Base-by-base conservation (phyloP, 2,888 invertebrate species). In the Papilio elwesi region DNA sequence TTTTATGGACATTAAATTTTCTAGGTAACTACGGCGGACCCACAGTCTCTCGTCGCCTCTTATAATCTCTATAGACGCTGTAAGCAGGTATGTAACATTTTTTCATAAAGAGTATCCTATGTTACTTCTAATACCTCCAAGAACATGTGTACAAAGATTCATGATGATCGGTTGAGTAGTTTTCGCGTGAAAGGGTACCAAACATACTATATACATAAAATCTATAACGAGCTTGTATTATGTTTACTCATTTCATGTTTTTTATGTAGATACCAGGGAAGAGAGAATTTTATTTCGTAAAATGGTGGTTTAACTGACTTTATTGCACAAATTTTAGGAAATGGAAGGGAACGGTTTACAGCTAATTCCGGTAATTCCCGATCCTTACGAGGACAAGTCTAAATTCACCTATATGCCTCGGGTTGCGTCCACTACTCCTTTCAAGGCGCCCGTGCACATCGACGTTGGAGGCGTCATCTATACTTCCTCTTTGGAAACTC, bases 391-490 rank as follows among this genome's bases (percentile, higher is more conserved):
- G 73, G 96, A 96, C 83, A 96, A 96, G 87, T 96, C 97, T 26
- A 26, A 26, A 84, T 97, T 98, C 82, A 98, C 98, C 49, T 57
- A 51, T 49, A 98, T 99, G 76, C 99, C 99, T 0, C 97, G 98
- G 80, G 98, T 99, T 15, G 99, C 99, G 0, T 97, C 97, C 13
- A 98, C 98, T 63, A 97, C 98, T 51, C 95, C 97, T 74, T 98
- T 97, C 90, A 98, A 98, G 71, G 99, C 99, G 3, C 99, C 99
- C 0, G 99, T 99, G 0, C 99, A 99, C 90, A 99, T 99, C 79
- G 99, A 99, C 89, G 99, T 99, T 69, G 99, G 99, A 8, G 99
- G 99, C 51, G 98, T 98, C 71, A 99, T 99, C 82, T 99, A 99
- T 91, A 99, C 99, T 0, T 98, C 98, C 7, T 98, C 98, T 0